Base-by-base conservation (phyloP, 2,888 invertebrate species). In the Flabesymbios commensalis region DNA sequence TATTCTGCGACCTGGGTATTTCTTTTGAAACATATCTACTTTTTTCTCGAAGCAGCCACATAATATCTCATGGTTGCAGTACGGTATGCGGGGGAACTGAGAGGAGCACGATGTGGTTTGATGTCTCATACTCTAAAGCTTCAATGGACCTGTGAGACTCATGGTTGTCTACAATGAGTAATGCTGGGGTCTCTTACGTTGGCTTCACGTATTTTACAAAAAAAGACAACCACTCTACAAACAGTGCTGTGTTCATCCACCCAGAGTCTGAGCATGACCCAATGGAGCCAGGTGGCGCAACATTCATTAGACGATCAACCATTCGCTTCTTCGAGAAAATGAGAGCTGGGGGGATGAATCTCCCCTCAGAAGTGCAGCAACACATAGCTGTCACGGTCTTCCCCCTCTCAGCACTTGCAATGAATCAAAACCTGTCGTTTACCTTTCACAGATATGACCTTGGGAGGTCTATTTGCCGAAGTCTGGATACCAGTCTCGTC, bases 401-500 rank as follows among this genome's bases (percentile, higher is more conserved):
- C 5, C 36, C 52, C n/a, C 52, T 52, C 52, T 33, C 52, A 31
- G 36, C 52, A 52, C 32, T n/a, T 17, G 33, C 19, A 19, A 52
- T 29, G n/a, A 33, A 19, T 17, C 52, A 32, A n/a, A 52, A 32
- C n/a, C 19, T 52, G 52, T 36, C 36, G 32, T 33, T 52, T 52
- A 5, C 52, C 36, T 19, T 3, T 14, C 22, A 7, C 7, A 4
- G 52, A 19, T 22, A 52, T 19, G n/a, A 52, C 28, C 22, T 7
- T 52, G 17, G 45, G 45, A 19, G 45, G 45, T 19, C 22, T 10
- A 22, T 19, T 45, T 45, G 45, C 45, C 10, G 45, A 17, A 7
- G 14, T 45, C 7, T 45, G 45, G 45, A 45, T 17, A 17, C 45
- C 45, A 14, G 45, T 45, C 22, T 45, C 45, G 22, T 45, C 45